Conservation (phyloP, 2,888 invertebrate genomes). For the Aspidiotus rigidus region DNA sequence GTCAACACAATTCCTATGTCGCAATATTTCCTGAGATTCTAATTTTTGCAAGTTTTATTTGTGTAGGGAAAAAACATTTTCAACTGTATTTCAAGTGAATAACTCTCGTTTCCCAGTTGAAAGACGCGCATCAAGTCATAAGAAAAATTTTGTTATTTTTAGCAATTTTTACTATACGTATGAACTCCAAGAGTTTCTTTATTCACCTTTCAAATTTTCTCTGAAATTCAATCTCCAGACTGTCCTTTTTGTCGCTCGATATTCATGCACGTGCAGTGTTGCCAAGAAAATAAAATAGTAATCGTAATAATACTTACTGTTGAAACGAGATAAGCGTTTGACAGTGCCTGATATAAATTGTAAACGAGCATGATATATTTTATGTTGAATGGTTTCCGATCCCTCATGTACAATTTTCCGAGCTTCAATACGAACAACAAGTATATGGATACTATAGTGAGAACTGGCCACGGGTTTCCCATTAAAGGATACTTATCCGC, state of each 20-base stretch:
- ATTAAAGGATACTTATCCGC: slow-evolving; percentile 37
- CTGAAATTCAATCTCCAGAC: too few relatives aligned
- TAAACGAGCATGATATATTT: slow-evolving; percentile 37
- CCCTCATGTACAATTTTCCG: slow-evolving; percentile 37
- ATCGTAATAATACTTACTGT: slow-evolving; percentile 35
- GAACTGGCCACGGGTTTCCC: slow-evolving; percentile 36
- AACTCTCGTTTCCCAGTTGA: too few relatives aligned
- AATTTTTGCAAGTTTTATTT: not conserved
- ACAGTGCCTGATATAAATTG: slow-evolving; percentile 37
- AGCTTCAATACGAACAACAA: slow-evolving; percentile 37
- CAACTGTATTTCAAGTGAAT: not conserved
- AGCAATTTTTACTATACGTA: too few relatives aligned
- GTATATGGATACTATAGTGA: slow-evolving; percentile 35
- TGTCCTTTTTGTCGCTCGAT: too few relatives aligned
- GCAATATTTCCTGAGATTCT: not conserved
- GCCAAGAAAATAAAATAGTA: not conserved
- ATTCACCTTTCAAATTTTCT: too few relatives aligned
- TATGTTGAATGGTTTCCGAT: slow-evolving; percentile 36
- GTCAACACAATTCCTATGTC: too few relatives aligned
- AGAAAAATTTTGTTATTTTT: too few relatives aligned
- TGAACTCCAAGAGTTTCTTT: too few relatives aligned
- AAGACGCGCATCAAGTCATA: too few relatives aligned
- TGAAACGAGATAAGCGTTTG: slow-evolving; percentile 36
- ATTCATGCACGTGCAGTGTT: too few relatives aligned
- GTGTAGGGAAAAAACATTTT: not conserved